Conservation (phyloP, 92 coral and sea anemone species). For the Palythoa caribaeorum region DNA sequence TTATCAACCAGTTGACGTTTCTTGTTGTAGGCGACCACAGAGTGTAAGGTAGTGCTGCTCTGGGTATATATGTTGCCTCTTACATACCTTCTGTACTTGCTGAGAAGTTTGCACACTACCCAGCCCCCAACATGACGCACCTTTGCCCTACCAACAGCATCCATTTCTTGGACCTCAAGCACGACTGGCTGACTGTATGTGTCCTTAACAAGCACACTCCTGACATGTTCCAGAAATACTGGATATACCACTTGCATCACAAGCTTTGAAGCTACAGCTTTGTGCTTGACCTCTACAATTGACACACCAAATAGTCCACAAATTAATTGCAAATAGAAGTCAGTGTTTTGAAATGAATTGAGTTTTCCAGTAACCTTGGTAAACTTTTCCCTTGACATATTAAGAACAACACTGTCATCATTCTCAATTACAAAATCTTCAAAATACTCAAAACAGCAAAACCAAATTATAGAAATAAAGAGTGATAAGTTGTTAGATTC, state of each 20-base stretch:
- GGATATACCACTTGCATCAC: constrained; percentile 9
- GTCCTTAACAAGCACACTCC: constrained; percentile 18
- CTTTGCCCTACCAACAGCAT: constrained; percentile 57
- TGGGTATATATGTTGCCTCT: constrained; percentile 40
- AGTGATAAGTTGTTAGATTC: not conserved
- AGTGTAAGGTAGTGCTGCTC: constrained; percentile 19
- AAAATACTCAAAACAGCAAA: not conserved
- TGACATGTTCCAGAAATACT: constrained; percentile 24
- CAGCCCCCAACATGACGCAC: constrained; percentile 45
- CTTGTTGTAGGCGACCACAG: constrained; percentile 39
- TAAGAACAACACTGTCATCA: constrained; percentile 27
- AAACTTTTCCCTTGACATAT: constrained; percentile 25
- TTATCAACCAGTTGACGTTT: constrained; percentile 51
- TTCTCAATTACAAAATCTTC: not conserved
- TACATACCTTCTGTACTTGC: constrained; percentile 41
- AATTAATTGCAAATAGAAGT: constrained; percentile 40
- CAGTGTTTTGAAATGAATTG: constrained; percentile 21
- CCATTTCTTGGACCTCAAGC: constrained; percentile 50
- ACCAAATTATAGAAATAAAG: not conserved
- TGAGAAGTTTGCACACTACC: constrained; percentile 57
- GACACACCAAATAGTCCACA: constrained; percentile 29
- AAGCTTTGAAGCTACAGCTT: constrained; percentile 37
- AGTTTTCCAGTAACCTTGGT: constrained; percentile 35
- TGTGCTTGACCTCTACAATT: constrained; percentile 16
- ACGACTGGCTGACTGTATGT: constrained; percentile 3